phyloP scores from a whole-genome alignment of 2,888 invertebrate genomes.

The Tromatobia lineatoria region DNA sequence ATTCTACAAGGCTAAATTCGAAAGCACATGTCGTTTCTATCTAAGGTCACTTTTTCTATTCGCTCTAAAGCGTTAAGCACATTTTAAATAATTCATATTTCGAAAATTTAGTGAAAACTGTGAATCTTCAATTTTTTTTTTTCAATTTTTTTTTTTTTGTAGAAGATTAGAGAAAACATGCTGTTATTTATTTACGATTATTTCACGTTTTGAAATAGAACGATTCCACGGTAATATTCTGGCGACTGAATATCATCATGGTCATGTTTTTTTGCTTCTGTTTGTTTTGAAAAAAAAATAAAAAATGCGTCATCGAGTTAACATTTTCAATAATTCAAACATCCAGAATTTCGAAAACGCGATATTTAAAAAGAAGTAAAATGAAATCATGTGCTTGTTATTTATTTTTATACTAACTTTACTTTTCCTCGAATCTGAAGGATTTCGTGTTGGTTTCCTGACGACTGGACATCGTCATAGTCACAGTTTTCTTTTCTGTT shows the following conservation, averaged over 20 bases:
- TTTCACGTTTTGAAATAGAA: no score
- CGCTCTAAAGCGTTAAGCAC: slow-evolving; percentile 40
- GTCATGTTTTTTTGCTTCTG: no score
- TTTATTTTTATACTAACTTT: slow-evolving; percentile 40
- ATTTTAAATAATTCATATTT: not conserved
- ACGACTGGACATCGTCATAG: slow-evolving; percentile 88
- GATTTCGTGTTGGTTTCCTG: slow-evolving; percentile 87
- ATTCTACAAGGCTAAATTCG: slow-evolving; percentile 75
- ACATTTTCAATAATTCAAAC: not conserved
- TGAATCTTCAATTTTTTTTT: no score
- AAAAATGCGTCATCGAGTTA: not conserved
- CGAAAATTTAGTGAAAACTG: not conserved
- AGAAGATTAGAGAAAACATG: no score
- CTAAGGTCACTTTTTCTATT: slow-evolving; percentile 81
- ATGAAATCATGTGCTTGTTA: not conserved
- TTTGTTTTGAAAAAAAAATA: no score
- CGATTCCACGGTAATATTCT: no score
- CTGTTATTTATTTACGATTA: no score
- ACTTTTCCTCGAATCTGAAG: slow-evolving; percentile 79
- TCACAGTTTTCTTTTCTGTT: slow-evolving; percentile 90
- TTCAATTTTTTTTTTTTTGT: no score
- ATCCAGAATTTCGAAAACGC: not conserved
- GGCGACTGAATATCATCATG: no score
- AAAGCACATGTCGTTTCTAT: slow-evolving; percentile 79
- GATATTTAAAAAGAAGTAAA: slow-evolving; percentile 9